Base-by-base conservation (phyloP, 1,140 invertebrate species). In the Agrilus planipennis region DNA sequence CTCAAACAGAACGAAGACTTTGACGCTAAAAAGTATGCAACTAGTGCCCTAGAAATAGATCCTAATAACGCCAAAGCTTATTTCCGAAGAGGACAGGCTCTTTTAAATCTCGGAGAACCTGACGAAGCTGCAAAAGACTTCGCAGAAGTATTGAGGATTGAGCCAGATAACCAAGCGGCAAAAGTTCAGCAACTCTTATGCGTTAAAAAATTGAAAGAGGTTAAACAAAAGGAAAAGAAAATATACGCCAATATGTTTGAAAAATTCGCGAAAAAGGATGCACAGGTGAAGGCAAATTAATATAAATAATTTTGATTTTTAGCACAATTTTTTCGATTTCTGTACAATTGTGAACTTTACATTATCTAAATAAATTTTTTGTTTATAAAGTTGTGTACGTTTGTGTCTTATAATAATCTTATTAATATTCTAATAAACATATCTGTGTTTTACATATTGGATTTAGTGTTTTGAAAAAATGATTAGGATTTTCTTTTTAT, bases 171-270 rank as follows among this genome's bases (percentile, higher is more conserved):
- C 59, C 76, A 76, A 68, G 89, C 89, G 9, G 92, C 90, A 0
- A 69, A 72, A 14, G 79, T 85, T 54, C 82, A 92, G 57, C 65
- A 90, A 12, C 55, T 69, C 1, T 52, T 80, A 14, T 90, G 87
- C 61, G 76, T 77, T 36, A 70, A 77, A 40, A 71, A 79, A 32
- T 72, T 93, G 3, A 84, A 83, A 61, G 73, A 84, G 44, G 76
- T 85, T 46, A 70, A 77, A 39, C 68, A 76, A 27, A 79, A 79
- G 47, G 92, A 97, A 58, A 93, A 90, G 67, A 79, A 85, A 53
- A 70, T 89, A 9, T 99, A 93, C 64, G 79, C 79, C 2, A 92
- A 91, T 60, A 95, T 99, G 88, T 97, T 99, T 60, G 79, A 85
- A 46, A 87, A 85, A 63, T 84, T 89, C 65, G 84, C 84, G 2